Percentiles rank a stretch among this genome's conserved stretches.
Evolutionary conservation across 2,888 invertebrate species (phyloP).

Genomic region (Melipona bicolor): DNA sequence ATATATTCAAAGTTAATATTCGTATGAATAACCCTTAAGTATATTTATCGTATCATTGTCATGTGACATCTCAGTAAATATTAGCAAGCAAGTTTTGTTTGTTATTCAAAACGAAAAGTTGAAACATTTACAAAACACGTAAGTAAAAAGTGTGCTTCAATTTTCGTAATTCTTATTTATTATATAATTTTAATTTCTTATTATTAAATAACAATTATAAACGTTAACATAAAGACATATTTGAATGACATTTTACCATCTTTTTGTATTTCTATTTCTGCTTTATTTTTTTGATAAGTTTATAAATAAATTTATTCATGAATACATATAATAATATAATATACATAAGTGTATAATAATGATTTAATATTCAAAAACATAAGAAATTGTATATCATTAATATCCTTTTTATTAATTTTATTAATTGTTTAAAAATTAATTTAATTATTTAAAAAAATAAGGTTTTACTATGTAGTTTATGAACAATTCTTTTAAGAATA

Average conservation of each 20-base stretch:
- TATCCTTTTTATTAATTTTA: neutral
- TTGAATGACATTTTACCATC: neutral
- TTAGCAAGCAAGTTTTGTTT: neutral
- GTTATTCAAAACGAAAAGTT: constrained; percentile 23
- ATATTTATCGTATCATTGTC: neutral
- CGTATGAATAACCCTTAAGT: constrained; percentile 25
- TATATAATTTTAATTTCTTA: constrained; percentile 2
- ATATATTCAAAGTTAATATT: neutral
- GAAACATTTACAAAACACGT: constrained; percentile 9
- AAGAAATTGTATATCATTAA: neutral
- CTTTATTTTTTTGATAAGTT: constrained; percentile 1
- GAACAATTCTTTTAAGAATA: neutral
- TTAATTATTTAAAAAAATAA: neutral
- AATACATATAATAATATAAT: constrained; percentile 2
- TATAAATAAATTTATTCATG: neutral
- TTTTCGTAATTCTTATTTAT: neutral
- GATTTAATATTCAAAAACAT: neutral
- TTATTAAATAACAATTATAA: neutral
- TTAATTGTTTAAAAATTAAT: neutral
- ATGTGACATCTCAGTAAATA: neutral
- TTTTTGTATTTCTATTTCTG: neutral
- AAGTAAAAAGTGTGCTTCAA: constrained; percentile 24
- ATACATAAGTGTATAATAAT: neutral
- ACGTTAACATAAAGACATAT: neutral
- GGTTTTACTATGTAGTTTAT: neutral